Percentiles rank a stretch among this genome's conserved stretches.
Conservation (phyloP, 2,888 invertebrate species). For the Polydrusus cervinus region DNA sequence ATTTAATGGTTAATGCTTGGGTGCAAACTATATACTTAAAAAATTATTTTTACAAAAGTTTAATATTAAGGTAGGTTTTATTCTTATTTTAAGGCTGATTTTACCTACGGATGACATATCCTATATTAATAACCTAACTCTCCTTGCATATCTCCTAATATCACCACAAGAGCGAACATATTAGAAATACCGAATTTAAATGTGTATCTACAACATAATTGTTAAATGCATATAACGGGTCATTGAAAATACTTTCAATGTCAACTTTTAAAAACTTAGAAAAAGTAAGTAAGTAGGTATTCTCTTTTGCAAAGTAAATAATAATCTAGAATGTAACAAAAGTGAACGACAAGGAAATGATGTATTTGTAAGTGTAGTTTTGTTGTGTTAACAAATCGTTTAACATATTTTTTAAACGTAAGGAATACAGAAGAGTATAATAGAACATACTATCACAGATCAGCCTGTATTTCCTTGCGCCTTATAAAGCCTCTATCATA, state of each 20-base stretch:
- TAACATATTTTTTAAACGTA: not conserved
- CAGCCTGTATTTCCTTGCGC: conserved; percentile 9
- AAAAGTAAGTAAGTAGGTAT: conserved; percentile 1
- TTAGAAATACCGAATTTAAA: conserved; percentile 34
- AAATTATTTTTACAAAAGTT: conserved; percentile 47
- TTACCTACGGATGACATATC: conserved; percentile 47
- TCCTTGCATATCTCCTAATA: conserved; percentile 48
- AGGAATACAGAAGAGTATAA: conserved; percentile 10
- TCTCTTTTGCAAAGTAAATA: no score
- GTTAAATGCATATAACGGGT: conserved; percentile 16
- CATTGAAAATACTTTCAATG: conserved; percentile 40
- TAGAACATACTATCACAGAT: conserved; percentile 1
- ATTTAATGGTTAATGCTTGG: conserved; percentile 44
- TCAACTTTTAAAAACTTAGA: conserved; percentile 17
- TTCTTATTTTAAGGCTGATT: conserved; percentile 46
- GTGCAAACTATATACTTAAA: conserved; percentile 42
- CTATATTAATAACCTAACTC: conserved; percentile 28
- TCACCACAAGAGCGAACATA: conserved; percentile 35
- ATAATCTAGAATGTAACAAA: not conserved
- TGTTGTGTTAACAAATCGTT: not conserved
- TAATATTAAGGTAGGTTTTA: conserved; percentile 41
- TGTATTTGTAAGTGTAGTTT: not conserved
- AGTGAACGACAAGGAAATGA: not conserved
- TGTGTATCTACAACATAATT: conserved; percentile 4
- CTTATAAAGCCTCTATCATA: not conserved